Conservation (phyloP, 1,140 invertebrate species). For the Phthorimaea operculella region DNA sequence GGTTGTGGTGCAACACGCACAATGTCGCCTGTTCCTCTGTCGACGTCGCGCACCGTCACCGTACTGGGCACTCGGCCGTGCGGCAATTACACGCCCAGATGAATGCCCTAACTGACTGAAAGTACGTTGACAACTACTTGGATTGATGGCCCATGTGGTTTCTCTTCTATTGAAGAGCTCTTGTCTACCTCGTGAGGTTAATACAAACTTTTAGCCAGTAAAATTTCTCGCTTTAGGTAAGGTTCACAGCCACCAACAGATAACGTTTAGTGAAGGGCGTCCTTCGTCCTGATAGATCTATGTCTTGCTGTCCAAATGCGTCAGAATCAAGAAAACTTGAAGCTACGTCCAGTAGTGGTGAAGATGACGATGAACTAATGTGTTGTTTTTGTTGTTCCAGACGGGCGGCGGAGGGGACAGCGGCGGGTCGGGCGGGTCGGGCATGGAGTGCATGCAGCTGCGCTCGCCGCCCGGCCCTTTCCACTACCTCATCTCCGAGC, state of each 20-base stretch:
- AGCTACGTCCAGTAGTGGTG: too few species aligned
- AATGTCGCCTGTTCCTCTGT: too few species aligned
- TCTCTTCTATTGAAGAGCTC: too few species aligned
- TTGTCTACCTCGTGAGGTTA: too few species aligned
- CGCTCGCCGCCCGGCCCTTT: conserved; percentile 73
- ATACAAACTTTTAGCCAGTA: too few species aligned
- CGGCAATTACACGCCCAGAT: conserved; percentile 27
- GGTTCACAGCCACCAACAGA: too few species aligned
- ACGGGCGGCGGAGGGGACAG: conserved; percentile 65
- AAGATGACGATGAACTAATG: too few species aligned
- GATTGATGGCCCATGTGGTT: background rate
- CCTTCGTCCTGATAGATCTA: too few species aligned
- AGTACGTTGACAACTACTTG: background rate
- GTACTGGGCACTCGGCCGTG: conserved; percentile 22
- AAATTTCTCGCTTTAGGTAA: too few species aligned
- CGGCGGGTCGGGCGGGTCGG: conserved; percentile 70
- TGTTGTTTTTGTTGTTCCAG: conserved; percentile 29
- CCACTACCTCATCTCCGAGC: conserved; percentile 83
- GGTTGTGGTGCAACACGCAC: conserved; percentile 27
- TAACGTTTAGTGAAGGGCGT: too few species aligned
- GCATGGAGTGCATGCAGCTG: conserved; percentile 79
- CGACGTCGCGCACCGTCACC: conserved; percentile 19
- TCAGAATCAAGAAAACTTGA: too few species aligned
- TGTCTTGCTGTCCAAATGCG: too few species aligned
- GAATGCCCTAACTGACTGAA: background rate